Evolutionary conservation across 2,888 invertebrate species (phyloP).

Genomic region (Ptilodon capucinus): DNA sequence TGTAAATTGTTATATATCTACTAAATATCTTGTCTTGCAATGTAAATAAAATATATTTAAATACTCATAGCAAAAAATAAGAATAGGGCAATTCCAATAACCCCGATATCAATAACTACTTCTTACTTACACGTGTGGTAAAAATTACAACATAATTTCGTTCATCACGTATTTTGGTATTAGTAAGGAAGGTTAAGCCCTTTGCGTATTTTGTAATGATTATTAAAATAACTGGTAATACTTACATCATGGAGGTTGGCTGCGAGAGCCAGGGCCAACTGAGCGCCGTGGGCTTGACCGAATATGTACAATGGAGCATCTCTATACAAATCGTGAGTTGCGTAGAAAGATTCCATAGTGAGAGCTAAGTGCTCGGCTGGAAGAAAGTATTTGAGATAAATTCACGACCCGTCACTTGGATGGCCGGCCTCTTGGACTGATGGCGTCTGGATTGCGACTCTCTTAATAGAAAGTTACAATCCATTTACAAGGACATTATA

Average conservation of each 20-base stretch:
- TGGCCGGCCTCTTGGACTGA: too few relatives aligned
- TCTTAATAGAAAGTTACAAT: too few relatives aligned
- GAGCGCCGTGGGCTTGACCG: slow-evolving; percentile 94
- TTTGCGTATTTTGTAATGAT: background rate
- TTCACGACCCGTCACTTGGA: too few relatives aligned
- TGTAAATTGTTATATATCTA: too few relatives aligned
- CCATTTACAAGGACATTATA: too few relatives aligned
- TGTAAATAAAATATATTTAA: too few relatives aligned
- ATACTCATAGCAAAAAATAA: too few relatives aligned
- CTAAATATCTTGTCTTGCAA: too few relatives aligned
- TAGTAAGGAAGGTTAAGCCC: background rate
- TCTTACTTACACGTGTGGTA: too few relatives aligned
- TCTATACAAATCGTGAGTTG: slow-evolving; percentile 83
- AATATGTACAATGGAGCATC: slow-evolving; percentile 90
- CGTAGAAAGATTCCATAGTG: slow-evolving; percentile 86
- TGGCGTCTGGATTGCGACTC: too few relatives aligned
- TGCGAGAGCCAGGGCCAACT: slow-evolving; percentile 91
- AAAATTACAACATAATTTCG: background rate
- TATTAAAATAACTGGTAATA: background rate
- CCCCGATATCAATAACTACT: too few relatives aligned
- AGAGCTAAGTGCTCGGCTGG: slow-evolving; percentile 86
- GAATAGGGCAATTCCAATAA: too few relatives aligned
- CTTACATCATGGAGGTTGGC: slow-evolving; percentile 68
- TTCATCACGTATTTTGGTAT: background rate
- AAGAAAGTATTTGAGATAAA: slow-evolving; percentile 17